phyloP scores from a whole-genome alignment of 2,888 invertebrate species.

The Agelastica alni region DNA sequence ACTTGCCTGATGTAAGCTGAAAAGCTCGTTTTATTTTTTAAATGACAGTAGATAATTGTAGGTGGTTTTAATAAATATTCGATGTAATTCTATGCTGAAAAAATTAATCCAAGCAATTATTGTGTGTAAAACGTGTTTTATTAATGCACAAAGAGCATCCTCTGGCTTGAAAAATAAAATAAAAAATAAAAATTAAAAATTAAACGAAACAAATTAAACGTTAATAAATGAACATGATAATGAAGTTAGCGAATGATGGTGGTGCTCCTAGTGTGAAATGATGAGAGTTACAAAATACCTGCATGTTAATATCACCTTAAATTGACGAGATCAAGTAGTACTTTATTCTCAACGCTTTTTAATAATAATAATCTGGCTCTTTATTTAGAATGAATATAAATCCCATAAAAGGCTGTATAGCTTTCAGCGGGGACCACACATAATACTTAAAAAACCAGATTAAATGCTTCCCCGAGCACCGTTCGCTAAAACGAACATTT shows the following conservation, averaged over 20 bases:
- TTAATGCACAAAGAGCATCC: conserved; percentile 53
- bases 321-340: neutral
- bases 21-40: conserved; percentile 12
- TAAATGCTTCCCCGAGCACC: too few relatives aligned
- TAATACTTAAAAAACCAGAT: too few relatives aligned
- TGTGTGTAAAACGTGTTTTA: conserved; percentile 28
- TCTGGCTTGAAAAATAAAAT: conserved; percentile 49
- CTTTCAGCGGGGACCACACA: too few relatives aligned
- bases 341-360: neutral
- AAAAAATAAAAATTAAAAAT: conserved; percentile 38
- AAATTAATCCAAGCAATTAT: conserved; percentile 27
- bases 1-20: conserved; percentile 25
- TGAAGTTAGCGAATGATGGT: conserved; percentile 40
- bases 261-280: conserved; percentile 43
- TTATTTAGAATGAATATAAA: too few relatives aligned
- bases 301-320: conserved; percentile 30
- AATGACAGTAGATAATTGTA: conserved; percentile 3
- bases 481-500: too few relatives aligned
- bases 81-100: conserved; percentile 24
- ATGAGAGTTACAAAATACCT: conserved; percentile 35
- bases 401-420: too few relatives aligned
- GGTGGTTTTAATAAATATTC: neutral
- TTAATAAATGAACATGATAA: conserved; percentile 37
- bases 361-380: too few relatives aligned
- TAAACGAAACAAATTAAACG: conserved; percentile 33